phyloP scores from a whole-genome alignment of 2,113 vertebrate genomes.

The Poeciliopsis turrubarensis region DNA sequence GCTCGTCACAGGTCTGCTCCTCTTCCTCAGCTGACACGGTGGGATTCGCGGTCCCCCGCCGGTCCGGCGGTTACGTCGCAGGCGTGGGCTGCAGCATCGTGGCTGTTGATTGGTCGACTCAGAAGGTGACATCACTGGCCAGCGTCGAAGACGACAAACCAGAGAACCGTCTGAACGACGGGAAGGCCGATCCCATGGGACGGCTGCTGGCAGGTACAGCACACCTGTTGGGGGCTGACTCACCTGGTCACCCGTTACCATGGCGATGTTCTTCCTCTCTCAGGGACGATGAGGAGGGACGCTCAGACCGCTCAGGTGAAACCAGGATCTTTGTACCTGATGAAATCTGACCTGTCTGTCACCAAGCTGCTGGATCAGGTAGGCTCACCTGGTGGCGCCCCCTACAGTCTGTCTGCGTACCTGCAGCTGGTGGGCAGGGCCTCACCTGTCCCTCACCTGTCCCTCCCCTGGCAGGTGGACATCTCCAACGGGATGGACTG shows the following conservation, averaged over 20 bases:
- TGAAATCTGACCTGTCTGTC: conserved; percentile 54
- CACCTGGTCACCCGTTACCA: background rate
- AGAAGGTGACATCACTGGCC: conserved; percentile 35
- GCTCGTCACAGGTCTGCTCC: background rate
- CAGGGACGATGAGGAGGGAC: conserved; percentile 65
- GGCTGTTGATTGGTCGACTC: conserved; percentile 60
- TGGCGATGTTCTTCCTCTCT: background rate
- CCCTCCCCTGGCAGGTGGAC: conserved; percentile 79
- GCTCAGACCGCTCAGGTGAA: conserved; percentile 1
- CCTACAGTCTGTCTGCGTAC: background rate
- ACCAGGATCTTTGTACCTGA: conserved; percentile 55
- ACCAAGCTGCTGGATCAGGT: conserved; percentile 57
- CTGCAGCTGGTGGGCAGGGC: too few species aligned
- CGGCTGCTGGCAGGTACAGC: conserved; percentile 57
- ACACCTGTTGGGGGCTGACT: too few species aligned
- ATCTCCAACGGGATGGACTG: conserved; percentile 96
- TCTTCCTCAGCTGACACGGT: conserved; percentile 51
- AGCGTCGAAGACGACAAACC: conserved; percentile 52
- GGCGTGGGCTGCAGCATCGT: conserved; percentile 62
- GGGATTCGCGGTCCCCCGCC: conserved; percentile 52
- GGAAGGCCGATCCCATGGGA: conserved; percentile 58
- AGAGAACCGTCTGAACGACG: conserved; percentile 61
- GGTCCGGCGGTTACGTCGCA: conserved; percentile 60
- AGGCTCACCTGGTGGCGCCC: background rate
- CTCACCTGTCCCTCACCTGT: background rate